These are phyloP conservation scores for Leuctra nigra DNA, from an alignment of 2,888 invertebrate species.

Conservation along the genomic window DNA sequence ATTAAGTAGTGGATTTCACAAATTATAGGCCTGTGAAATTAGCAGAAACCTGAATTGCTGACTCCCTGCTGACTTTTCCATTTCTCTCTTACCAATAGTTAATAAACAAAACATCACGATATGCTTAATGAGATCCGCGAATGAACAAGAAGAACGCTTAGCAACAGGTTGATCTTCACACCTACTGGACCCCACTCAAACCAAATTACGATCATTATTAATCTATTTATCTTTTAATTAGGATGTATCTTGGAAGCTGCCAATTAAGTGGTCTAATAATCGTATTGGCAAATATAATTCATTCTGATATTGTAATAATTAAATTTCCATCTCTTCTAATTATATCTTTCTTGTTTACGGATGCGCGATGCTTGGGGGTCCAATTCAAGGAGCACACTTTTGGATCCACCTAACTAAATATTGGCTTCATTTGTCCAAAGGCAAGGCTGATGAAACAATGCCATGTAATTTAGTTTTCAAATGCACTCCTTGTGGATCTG, in stretches of 20 bases:
- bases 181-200: not conserved
- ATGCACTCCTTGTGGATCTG: too few species aligned
- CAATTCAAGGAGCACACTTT: too few species aligned
- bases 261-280: not conserved
- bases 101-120: conserved; percentile 12
- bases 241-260: not conserved
- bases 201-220: conserved; percentile 2
- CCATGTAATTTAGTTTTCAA: too few species aligned
- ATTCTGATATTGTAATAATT: too few species aligned
- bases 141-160: not conserved
- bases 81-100: not conserved
- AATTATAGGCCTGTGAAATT: conserved; percentile 8
- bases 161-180: not conserved
- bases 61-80: conserved; percentile 6
- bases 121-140: not conserved
- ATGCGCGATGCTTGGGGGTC: too few species aligned
- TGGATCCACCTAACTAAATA: too few species aligned
- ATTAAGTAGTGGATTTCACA: conserved; percentile 4
- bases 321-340: too few species aligned
- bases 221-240: not conserved
- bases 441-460: too few species aligned
- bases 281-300: too few species aligned
- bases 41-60: conserved; percentile 4
- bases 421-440: too few species aligned
- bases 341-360: too few species aligned